Base-by-base conservation (phyloP, 2,888 invertebrate species). In the Metopia argyrocephala region DNA sequence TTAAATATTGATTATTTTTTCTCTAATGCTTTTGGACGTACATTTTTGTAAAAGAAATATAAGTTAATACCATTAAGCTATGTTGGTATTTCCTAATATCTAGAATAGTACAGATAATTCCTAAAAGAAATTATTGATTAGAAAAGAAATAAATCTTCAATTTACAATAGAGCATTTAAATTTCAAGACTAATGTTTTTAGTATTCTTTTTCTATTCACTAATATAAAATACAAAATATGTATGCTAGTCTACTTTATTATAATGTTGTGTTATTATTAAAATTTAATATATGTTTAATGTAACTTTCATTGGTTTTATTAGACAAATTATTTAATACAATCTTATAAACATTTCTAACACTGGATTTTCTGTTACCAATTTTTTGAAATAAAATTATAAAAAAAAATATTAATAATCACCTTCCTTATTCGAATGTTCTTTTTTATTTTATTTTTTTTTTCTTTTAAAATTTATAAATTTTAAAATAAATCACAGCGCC, bases 401-500 rank as follows among this genome's bases (percentile, higher is more conserved):
- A 38, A 38, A 31, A 31, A 15, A 38, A 2, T 15, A 12, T 12
- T 12, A 38, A 9, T 38, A 3, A 38, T 38, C 38, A 38, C 38
- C 38, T 38, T 3, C 12, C 1, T 38, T n/a, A n/a, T n/a, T 38
- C 15, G 15, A 4, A 15, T 12, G 3, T 38, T 38, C 15, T 3
- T 38, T 38, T 61, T 57, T 21, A 21, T 21, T 38, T 38, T 54
- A 23, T 68, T 12, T 2, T 25, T n/a, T 46, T 27, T 64, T 52
- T 2, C 46, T 52, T 9, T 71, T 45, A 27, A 28, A 21, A 1
- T 52, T 52, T 12, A 3, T 12, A 23, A 46, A 27, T 59, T 38
- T 28, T 50, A 28, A 61, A 65, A 74, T 48, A 81, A 81, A 81
- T 81, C 78, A 78, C 78, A 61, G 59, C 28, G 54, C 78, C 69